Conservation (phyloP, 2,113 vertebrate species). For the Lasiurus cinereus region DNA sequence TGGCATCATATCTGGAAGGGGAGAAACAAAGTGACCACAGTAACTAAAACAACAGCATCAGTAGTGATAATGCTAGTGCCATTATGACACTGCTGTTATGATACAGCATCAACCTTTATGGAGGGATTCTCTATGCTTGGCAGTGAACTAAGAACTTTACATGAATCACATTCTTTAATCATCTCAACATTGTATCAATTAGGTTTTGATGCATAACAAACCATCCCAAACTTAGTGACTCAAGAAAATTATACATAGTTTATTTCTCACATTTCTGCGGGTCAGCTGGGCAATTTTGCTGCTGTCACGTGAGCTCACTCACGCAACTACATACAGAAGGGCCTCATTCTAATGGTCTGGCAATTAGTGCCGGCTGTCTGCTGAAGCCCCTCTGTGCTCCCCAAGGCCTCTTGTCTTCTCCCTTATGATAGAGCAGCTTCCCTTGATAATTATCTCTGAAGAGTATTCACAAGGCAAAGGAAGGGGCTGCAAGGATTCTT, state of each 20-base stretch:
- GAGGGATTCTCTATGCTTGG: not conserved
- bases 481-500: not conserved
- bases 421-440: not conserved
- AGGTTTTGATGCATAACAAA: not conserved
- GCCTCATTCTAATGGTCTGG: not conserved
- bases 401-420: not conserved
- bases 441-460: not conserved
- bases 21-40: not conserved
- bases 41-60: not conserved
- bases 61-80: not conserved
- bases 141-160: not conserved
- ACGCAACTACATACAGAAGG: not conserved
- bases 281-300: not conserved
- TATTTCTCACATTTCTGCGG: not conserved
- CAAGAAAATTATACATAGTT: not conserved
- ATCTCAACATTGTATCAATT: not conserved
- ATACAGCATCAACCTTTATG: not conserved
- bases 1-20: not conserved
- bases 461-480: not conserved
- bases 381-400: not conserved
- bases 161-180: not conserved
- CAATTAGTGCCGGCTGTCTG: not conserved
- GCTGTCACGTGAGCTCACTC: not conserved
- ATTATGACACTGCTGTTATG: not conserved
- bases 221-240: not conserved